phyloP scores from a whole-genome alignment of 2,797 vertebrate genomes.

The Pseudomugil tenellus region DNA sequence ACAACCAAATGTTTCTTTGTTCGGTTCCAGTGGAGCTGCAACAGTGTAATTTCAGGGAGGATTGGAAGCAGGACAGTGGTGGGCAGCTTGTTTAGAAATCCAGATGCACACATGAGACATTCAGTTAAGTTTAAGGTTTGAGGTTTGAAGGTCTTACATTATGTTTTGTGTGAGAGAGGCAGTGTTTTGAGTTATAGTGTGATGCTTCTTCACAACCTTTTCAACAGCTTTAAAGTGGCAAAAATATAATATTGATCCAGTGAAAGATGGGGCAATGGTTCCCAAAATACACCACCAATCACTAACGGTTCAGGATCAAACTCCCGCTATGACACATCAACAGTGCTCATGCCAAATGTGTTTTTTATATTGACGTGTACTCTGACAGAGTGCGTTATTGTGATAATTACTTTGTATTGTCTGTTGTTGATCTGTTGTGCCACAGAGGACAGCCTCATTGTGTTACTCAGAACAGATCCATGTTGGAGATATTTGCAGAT shows the following conservation, averaged over 20 bases:
- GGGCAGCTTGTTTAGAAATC: constrained; percentile 34
- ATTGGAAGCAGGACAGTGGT: constrained; percentile 35
- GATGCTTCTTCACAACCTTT: not conserved
- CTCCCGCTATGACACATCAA: constrained; percentile 1
- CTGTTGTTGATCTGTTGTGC: constrained; percentile 14
- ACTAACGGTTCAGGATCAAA: constrained; percentile 11
- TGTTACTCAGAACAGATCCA: constrained; percentile 4
- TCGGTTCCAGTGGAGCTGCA: constrained; percentile 62
- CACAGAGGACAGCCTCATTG: constrained; percentile 4
- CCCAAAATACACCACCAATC: constrained; percentile 14
- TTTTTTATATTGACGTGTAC: constrained; percentile 8
- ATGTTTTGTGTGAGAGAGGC: too few species aligned
- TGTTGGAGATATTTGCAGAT: constrained; percentile 1
- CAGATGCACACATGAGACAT: constrained; percentile 51
- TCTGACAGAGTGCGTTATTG: not conserved
- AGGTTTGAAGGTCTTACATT: constrained; percentile 27
- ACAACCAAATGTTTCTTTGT: constrained; percentile 64
- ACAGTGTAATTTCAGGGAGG: constrained; percentile 56
- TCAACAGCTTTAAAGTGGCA: constrained; percentile 1
- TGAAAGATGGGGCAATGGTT: constrained; percentile 15
- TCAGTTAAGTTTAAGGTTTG: constrained; percentile 34
- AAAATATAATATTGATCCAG: constrained; percentile 4
- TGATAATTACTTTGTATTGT: constrained; percentile 4
- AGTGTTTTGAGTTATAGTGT: not conserved
- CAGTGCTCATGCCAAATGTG: constrained; percentile 5